Percentiles rank a stretch among this genome's conserved stretches.
Conservation (phyloP, 2,113 vertebrate species). For the Muntiacus reevesi region DNA sequence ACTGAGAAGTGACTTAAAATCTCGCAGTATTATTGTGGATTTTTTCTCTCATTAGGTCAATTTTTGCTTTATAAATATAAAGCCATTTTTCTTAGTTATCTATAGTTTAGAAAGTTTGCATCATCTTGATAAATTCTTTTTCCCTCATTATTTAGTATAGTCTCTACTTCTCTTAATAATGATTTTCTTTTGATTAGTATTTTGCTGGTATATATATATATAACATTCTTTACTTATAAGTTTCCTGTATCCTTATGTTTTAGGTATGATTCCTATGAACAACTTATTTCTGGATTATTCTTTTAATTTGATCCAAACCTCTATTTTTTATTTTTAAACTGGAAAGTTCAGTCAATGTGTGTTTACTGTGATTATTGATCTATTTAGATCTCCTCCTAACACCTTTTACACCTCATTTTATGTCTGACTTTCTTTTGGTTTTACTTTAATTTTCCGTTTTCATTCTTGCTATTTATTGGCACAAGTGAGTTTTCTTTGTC, state of each 20-base stretch:
- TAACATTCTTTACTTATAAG: neutral
- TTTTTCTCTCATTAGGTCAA: neutral
- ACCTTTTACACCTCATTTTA: neutral
- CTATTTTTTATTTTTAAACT: neutral
- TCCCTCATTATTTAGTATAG: neutral
- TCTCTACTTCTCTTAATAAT: neutral
- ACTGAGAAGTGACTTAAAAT: neutral
- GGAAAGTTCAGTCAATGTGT: no score
- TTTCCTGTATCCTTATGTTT: neutral
- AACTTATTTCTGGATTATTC: neutral
- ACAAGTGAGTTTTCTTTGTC: neutral
- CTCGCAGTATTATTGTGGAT: no score
- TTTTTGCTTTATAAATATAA: neutral
- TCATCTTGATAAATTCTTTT: neutral
- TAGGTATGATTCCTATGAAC: neutral
- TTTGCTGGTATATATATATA: neutral
- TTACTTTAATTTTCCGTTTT: neutral
- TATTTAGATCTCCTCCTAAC: neutral
- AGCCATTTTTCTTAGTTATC: neutral
- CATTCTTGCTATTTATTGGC: neutral
- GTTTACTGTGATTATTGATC: neutral
- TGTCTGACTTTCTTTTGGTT: neutral
- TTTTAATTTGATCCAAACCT: neutral
- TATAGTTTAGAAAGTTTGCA: neutral
- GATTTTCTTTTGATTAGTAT: neutral